Evolutionary conservation across 1,140 invertebrate species (phyloP), one percentile per base, ranked within the genome.

Genomic region (Caerostris extrusa): DNA sequence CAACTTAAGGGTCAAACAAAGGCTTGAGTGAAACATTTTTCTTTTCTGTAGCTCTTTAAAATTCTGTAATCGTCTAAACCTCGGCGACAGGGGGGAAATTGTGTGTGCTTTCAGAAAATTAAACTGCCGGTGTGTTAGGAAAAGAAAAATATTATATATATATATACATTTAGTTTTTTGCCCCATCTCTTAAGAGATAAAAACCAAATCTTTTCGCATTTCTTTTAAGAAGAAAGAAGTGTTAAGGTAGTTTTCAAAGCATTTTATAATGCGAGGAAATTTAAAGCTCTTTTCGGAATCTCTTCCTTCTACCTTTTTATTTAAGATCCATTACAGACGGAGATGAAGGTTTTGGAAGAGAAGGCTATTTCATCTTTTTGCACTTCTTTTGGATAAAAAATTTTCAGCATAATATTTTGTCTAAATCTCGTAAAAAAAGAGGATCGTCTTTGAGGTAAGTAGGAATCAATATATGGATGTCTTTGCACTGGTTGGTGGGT

Each of bases 201-300:
- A n/a, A n/a, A n/a, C 85, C 58, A 50, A 87, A 87, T 61, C 85
- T 87, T 50, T 87, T 64, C 60, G 19, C 17, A 19, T 87, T 87
- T 50, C 10, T 3, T 17, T n/a, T n/a, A 64, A 61, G n/a, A n/a
- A 85, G 58, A 64, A 50, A n/a, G 14, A n/a, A 53, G 82, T 58
- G n/a, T 8, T 19, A 7, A 3, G 58, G 55, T n/a, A 50, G n/a
- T 87, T 87, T 87, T 34, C 6, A 61, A 64, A 87, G 57, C 14
- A 14, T 61, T 34, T 87, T 19, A 87, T 60, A 60, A 87, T 60
- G 55, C 60, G 58, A 87, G 60, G 85, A 87, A 87, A 60, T 87
- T 87, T 87, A 77, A 77, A 77, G 69, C 69, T 61, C 60, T 61
- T 61, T 61, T 61, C 60, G 17, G 17, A 61, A 61, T 61, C 60